Base-by-base conservation (phyloP, 2,113 vertebrate genomes). In the Oxyruncus cristatus region DNA sequence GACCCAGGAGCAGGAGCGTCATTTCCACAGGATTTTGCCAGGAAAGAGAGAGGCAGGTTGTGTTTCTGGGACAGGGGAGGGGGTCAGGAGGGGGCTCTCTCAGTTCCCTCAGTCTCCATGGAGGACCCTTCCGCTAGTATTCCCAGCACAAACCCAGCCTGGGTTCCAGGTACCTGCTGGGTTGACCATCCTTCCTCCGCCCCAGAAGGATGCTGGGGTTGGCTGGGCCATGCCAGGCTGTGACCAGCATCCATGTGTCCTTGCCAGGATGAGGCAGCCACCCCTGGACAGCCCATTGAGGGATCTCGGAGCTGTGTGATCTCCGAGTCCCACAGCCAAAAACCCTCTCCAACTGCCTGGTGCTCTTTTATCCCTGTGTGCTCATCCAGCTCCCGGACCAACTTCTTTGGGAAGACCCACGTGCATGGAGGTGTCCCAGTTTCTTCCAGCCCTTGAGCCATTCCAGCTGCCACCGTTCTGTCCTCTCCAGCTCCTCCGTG, bases 381-480 rank as follows among this genome's bases (percentile, higher is more conserved):
- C 59, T 44, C 41, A 86, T 63, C 68, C 93, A 61, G 50, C 65
- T 88, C 76, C 72, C 0, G 0, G 72, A 26, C 58, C 76, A 86
- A 27, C 68, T 72, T 97, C 71, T 76, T 82, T 49, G 49, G 62
- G 52, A 84, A n/a, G 70, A 84, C 82, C 39, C 90, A 96, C 41
- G 19, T 95, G 92, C 68, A 75, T 20, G 11, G 85, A 86, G 18
- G 12, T 92, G 93, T 84, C 93, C 90, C 90, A 90, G 88, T 92
- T 94, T 97, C 73, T 96, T 71, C 12, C 83, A 94, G 94, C 92
- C 90, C 83, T 96, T 84, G 61, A 94, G 93, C 91, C 85, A 59
- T 84, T 88, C 65, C 4, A 7, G 41, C 83, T 95, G 91, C 86
- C 75, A 83, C 53, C 2, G 2, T 49, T 61, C 65, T 86, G 83